Conservation (phyloP, 64 coral and sea anemone species). For the Hydrozoanthus tunicans region DNA sequence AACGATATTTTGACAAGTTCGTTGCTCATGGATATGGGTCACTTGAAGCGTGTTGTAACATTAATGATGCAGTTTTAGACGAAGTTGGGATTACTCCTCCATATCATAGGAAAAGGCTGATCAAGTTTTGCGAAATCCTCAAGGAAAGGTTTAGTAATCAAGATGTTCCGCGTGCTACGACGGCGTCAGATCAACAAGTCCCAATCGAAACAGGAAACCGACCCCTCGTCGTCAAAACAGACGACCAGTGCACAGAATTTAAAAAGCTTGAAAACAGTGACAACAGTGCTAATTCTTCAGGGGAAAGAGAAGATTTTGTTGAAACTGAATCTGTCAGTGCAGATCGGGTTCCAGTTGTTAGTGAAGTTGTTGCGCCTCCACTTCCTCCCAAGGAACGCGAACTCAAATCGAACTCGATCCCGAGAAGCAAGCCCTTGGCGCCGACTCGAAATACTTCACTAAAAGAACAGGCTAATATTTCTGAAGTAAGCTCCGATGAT, state of each 20-base stretch:
- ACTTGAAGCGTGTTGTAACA: constrained; percentile 55
- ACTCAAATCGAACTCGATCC: background rate
- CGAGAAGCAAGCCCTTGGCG: background rate
- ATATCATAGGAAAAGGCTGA: constrained; percentile 81
- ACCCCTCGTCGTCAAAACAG: constrained; percentile 28
- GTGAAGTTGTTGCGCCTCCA: background rate
- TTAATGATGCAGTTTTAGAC: constrained; percentile 72
- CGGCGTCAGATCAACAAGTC: constrained; percentile 43
- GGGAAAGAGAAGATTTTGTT: background rate
- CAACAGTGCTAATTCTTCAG: background rate
- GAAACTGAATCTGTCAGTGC: constrained; percentile 8
- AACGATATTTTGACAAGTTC: constrained; percentile 92
- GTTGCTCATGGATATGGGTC: constrained; percentile 73
- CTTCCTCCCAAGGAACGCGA: constrained; percentile 33
- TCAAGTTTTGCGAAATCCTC: constrained; percentile 58
- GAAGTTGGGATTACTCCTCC: constrained; percentile 69
- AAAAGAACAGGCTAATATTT: constrained; percentile 8
- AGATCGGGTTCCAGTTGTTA: background rate
- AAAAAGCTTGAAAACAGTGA: background rate
- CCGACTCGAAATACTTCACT: constrained; percentile 41
- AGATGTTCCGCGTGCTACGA: constrained; percentile 7
- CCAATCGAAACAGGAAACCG: constrained; percentile 70
- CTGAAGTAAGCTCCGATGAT: background rate
- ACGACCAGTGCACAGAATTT: constrained; percentile 1
- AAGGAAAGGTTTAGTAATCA: constrained; percentile 33